Conservation (phyloP, 2,888 invertebrate genomes). For the Lithophane leautieri region DNA sequence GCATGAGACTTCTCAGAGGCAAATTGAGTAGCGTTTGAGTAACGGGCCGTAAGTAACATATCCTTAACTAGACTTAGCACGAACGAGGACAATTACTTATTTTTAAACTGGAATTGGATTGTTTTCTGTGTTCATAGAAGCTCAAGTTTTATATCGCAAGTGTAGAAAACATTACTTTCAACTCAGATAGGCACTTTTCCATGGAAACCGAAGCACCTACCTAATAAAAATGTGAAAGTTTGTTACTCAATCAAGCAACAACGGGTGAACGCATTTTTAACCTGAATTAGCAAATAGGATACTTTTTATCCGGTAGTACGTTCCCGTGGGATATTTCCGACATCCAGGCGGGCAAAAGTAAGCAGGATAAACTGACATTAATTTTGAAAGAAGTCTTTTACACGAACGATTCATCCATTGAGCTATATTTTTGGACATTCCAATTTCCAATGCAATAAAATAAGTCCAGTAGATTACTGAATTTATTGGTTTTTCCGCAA, state of each 20-base stretch:
- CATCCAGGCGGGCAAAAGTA: background rate
- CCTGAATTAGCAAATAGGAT: background rate
- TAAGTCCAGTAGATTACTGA: background rate
- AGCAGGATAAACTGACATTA: background rate
- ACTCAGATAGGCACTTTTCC: background rate
- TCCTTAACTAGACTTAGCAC: conserved; percentile 43
- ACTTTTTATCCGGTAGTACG: background rate
- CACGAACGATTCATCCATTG: background rate
- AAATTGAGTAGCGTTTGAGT: conserved; percentile 41
- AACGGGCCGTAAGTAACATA: conserved; percentile 28
- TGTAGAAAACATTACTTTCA: conserved; percentile 1
- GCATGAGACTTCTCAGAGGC: background rate
- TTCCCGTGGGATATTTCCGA: background rate
- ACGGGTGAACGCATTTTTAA: background rate
- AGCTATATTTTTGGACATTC: background rate
- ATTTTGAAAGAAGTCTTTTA: conserved; percentile 3
- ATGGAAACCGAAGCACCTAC: background rate
- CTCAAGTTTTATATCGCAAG: conserved; percentile 14
- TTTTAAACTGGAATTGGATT: conserved; percentile 4
- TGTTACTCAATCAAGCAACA: background rate
- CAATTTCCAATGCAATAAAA: background rate
- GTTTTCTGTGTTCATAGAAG: background rate
- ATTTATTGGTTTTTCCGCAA: conserved; percentile 20
- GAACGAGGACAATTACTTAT: conserved; percentile 34
- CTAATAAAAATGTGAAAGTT: background rate